Evolutionary conservation across 2,113 vertebrate genomes (phyloP).

Genomic region (Laticauda colubrina): DNA sequence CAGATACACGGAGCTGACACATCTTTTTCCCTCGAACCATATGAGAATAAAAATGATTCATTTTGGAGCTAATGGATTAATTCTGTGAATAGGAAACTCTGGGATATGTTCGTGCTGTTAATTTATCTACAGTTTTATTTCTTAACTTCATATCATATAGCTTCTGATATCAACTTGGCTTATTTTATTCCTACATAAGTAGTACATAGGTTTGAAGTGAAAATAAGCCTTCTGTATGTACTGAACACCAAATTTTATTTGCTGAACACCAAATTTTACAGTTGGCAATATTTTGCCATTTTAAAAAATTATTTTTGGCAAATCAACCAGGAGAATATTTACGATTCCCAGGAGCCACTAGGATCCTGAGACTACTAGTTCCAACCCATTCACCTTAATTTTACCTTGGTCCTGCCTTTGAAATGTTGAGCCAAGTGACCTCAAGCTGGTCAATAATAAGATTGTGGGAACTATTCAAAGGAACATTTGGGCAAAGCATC

Average conservation of each 20-base stretch:
- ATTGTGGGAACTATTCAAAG: neutral
- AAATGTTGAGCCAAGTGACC: too few species aligned
- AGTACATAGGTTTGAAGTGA: neutral
- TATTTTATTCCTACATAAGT: neutral
- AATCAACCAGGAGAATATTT: neutral
- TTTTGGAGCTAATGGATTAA: neutral
- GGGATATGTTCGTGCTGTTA: neutral
- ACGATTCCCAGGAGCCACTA: neutral
- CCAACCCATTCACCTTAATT: neutral
- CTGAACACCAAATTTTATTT: too few species aligned
- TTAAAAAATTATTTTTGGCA: neutral
- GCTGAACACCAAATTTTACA: neutral
- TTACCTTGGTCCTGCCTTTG: neutral
- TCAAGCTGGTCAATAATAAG: neutral
- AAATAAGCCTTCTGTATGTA: neutral
- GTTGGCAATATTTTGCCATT: neutral
- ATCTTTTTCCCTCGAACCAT: neutral
- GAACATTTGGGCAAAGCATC: neutral
- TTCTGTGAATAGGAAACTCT: neutral
- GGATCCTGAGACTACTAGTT: neutral
- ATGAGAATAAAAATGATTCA: neutral
- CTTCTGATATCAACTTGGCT: neutral
- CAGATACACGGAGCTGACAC: neutral
- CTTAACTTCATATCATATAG: constrained; percentile 1
- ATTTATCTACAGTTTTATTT: neutral